Base-by-base conservation (phyloP, 2,797 vertebrate species). In the Poeciliopsis presidionis region DNA sequence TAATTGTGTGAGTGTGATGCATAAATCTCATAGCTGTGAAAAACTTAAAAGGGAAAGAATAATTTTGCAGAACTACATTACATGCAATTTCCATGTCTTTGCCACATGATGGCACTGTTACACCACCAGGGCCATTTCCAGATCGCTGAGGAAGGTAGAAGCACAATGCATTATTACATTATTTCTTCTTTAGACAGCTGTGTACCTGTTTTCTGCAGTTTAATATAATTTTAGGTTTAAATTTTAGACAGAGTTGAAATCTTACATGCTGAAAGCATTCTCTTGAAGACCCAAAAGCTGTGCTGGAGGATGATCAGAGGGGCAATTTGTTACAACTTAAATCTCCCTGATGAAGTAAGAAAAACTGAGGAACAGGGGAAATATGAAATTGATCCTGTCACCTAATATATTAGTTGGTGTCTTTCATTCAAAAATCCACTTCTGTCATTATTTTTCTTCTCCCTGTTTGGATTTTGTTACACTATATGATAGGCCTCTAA, bases 61-160 rank as follows among this genome's bases (percentile, higher is more conserved):
- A 63, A 7, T 36, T 61, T 61, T 61, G 12, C 5, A 18, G 30
- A 63, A 30, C 33, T 20, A 49, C 4, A 22, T 39, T 43, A 18
- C 9, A 76, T 82, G 86, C 45, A 90, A 5, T 87, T 81, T 7
- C 70, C 0, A 7, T 16, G 53, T 3, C 12, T 2, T 1, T 43
- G 9, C 91, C 91, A 92, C 87, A 90, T 0, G 67, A 82, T 73
- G 89, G 28, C 82, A 77, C 85, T 91, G 74, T 72, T 43, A 81
- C 73, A 76, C 79, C 73, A 73, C 57, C 1, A 33, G 46, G 18
- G 33, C 72, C 28, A 33, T 70, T 43, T 18, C 45, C 8, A 72
- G 9, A 28, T 47, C 7, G 22, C 9, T 12, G 33, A 39, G 4
- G 33, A 18, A 11, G 2, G 41, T 28, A 28, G 39, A 43, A 20